Evolutionary conservation across 2,888 invertebrate genomes (phyloP), one percentile per base, ranked within the genome.

Genomic region (Diploptera punctata): DNA sequence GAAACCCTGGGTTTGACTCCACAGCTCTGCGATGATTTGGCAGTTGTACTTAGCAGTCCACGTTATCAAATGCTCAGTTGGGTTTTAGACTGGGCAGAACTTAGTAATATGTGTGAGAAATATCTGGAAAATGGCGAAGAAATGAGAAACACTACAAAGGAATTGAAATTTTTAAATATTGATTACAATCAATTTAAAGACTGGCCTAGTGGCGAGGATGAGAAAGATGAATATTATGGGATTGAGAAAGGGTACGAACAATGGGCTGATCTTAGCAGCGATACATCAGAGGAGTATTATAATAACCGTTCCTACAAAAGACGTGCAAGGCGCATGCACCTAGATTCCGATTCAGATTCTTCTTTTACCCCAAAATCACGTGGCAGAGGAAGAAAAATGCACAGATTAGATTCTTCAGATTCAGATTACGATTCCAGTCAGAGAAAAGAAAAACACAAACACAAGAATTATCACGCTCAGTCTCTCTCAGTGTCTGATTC

Each of bases 151-250:
- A 84, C 89, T 19, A 89, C 89, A 49, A 91, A 90, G 0, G 92
- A 92, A 80, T 84, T 93, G n/a, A 91, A 91, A 79, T 92, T 89
- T 80, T 84, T 93, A 1, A 90, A 92, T 78, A 87, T 93, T 43
- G 92, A 92, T 81, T 92, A 90, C 70, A 86, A 87, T 19, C 86
- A 88, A 75, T 91, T 89, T 79, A 87, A 88, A 77, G 88, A 90
- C 62, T 85, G 90, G 81, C 90, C 90, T 0, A 86, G 86, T 43
- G 87, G 87, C 21, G 84, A 86, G 1, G 85, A 86, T 1, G 87
- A 87, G 13, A 79, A 80, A 21, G 78, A 80, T 26, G 86, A 86
- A 38, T 86, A 84, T 71, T 86, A 88, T 76, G 89, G 89, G 0
- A 90, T 89, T 73, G 90, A 90, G 78, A 89, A 89, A 80, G 90